Base-by-base conservation (phyloP, 2,888 invertebrate genomes). In the Ectobius pallidus region DNA sequence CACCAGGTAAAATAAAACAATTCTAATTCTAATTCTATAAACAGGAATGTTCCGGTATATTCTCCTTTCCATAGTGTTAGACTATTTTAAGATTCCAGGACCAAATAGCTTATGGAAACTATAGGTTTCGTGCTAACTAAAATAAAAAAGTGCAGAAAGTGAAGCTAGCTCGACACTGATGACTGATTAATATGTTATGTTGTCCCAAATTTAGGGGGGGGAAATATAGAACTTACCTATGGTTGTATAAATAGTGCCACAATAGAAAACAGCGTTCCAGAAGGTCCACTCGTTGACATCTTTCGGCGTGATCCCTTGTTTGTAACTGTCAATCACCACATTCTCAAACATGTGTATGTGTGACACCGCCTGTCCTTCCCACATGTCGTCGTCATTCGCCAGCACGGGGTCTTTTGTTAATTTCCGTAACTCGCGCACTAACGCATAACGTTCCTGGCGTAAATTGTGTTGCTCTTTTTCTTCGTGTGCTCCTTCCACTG, bases 221-320 rank as follows among this genome's bases (percentile, higher is more conserved):
- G n/a, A n/a, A n/a, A 9, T 39, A 39, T 14, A 39, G 6, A 49
- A 83, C 89, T 88, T 80, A 95, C 95, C 95, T 80, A 95, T 95
- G 14, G 95, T 95, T 14, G 95, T 95, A 79, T 92, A 95, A 80
- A 95, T 91, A 27, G 95, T 95, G 52, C 94, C 92, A 77, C 94
- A 92, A 79, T 91, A 95, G 78, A 95, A 94, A 83, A 95, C 89
- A 0, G 95, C 87, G 80, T 94, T 94, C 91, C 92, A 93, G 81
- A 94, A 93, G 0, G 90, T 88, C 95, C 95, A 95, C 0, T 88
- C 86, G 76, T 85, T 87, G 22, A 82, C 81, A 46, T 86, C 84
- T 55, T 81, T 83, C 2, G 77, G 74, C 44, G 76, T 77, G 39
- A 77, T 77, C 6, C 77, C 76, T 32, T 75, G 74, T 0, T 82